Conservation (phyloP, 1,140 invertebrate genomes). For the Drosophila kikkawai region DNA sequence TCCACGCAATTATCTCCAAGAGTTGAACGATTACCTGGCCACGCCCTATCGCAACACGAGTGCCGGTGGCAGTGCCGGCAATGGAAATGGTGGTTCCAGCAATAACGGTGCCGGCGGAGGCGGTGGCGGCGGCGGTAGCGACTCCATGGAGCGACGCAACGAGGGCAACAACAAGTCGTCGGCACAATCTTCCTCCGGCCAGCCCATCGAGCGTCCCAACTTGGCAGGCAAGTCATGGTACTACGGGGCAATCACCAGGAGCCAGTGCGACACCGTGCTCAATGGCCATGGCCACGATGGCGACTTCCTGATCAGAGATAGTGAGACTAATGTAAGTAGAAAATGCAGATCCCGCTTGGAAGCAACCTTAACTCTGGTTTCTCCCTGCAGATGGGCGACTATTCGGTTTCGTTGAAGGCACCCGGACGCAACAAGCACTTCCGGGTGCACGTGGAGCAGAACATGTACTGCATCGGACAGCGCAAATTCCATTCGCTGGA, state of each 20-base stretch:
- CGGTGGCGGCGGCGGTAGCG: constrained; percentile 64
- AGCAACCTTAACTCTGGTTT: neutral
- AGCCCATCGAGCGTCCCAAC: constrained; percentile 88
- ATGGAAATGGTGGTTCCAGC: constrained; percentile 65
- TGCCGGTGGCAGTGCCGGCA: constrained; percentile 85
- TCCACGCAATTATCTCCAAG: constrained; percentile 98
- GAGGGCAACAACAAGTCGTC: constrained; percentile 75
- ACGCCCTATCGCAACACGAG: constrained; percentile 90
- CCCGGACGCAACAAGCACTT: constrained; percentile 99
- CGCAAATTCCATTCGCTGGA: constrained; percentile 98
- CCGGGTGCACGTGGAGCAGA: constrained; percentile 97
- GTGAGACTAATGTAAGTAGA: constrained; percentile 97
- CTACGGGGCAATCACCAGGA: constrained; percentile 97
- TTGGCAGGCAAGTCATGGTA: constrained; percentile 96
- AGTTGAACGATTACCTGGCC: constrained; percentile 94
- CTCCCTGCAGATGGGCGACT: constrained; percentile 95
- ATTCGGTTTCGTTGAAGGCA: constrained; percentile 99
- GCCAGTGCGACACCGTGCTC: constrained; percentile 97
- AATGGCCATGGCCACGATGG: constrained; percentile 98
- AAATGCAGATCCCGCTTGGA: neutral
- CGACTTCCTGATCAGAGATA: constrained; percentile 99
- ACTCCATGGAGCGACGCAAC: constrained; percentile 84
- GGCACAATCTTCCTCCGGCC: constrained; percentile 62
- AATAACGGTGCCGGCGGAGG: constrained; percentile 84
- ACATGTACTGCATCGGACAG: constrained; percentile 98